Base-by-base conservation (phyloP, 2,113 vertebrate genomes). In the Bubo blakistoni region DNA sequence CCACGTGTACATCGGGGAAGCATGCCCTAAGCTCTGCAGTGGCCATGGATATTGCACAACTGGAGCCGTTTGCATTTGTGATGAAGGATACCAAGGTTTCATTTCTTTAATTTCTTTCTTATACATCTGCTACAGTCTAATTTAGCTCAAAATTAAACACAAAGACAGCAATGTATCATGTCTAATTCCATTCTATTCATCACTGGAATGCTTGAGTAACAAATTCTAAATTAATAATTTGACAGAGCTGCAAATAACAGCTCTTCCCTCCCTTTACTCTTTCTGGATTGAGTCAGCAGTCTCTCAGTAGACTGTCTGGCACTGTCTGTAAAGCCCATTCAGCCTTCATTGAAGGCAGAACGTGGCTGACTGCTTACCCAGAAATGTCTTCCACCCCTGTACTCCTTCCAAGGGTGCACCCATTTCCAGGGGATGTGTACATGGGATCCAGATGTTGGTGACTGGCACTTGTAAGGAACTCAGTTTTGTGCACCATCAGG, bases 1-100 rank as follows among this genome's bases (percentile, higher is more conserved):
- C 96, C 98, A 99, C 0, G 99, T 99, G 70, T 99, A 99, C 96
- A 99, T 99, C 0, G 99, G 99, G 15, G 99, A 99, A 96, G 98
- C 99, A 0, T 99, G 99, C 86, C 98, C 99, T 2, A 99, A 98
- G 84, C 98, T 99, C 89, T 99, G 99, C 98, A 99, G 99, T 5
- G 99, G 99, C 30, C 99, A 96, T 0, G 99, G 99, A 16, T 99
- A 99, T 93, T 99, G 99, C 77, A 99, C 99, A 1, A 99, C 97
- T 2, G 99, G 99, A 81, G 98, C 98, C 11, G 36, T 99, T 83
- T 99, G 99, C 97, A 99, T 99, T 97, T 99, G 99, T 89, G 99
- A 99, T 1, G 99, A 99, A 94, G 99, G 99, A 94, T 98, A 99
- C 93, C 98, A 99, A 96, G 99, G 99, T 99, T 84, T 92, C 54